phyloP scores from a whole-genome alignment of 1,140 invertebrate genomes.

The Cydia splendana region DNA sequence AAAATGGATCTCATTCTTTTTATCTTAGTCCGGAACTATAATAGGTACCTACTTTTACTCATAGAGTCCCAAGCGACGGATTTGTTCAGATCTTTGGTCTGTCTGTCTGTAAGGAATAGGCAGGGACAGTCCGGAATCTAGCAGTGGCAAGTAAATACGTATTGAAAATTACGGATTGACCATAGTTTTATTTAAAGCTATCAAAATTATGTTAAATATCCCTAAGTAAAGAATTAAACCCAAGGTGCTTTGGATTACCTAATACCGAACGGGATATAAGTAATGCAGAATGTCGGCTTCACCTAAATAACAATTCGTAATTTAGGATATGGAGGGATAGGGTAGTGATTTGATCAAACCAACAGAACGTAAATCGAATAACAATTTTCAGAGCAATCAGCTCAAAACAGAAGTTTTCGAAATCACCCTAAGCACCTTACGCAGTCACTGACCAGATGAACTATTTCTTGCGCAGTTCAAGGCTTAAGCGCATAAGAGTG shows the following conservation, averaged over 20 bases:
- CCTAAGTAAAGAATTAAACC: too few relatives aligned
- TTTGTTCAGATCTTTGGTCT: constrained; percentile 23
- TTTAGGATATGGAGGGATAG: too few relatives aligned
- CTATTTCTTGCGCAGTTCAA: neutral
- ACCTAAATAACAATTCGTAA: too few relatives aligned
- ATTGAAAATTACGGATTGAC: neutral
- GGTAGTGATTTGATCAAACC: too few relatives aligned
- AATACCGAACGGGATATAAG: too few relatives aligned
- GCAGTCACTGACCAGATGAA: neutral
- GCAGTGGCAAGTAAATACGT: neutral
- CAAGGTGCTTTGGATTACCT: too few relatives aligned
- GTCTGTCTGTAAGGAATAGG: constrained; percentile 10
- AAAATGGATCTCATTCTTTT: too few relatives aligned
- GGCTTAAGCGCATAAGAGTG: neutral
- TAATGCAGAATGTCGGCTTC: too few relatives aligned
- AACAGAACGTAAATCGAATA: too few relatives aligned
- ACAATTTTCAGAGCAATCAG: neutral
- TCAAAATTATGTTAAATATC: neutral
- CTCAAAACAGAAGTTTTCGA: neutral
- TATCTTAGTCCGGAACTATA: too few relatives aligned
- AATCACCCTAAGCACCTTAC: neutral
- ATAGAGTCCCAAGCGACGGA: neutral
- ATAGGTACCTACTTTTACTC: too few relatives aligned
- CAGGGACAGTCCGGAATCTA: neutral
- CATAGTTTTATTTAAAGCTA: neutral